Evolutionary conservation across 2,113 vertebrate species (phyloP).

Genomic region (Clupea harengus): DNA sequence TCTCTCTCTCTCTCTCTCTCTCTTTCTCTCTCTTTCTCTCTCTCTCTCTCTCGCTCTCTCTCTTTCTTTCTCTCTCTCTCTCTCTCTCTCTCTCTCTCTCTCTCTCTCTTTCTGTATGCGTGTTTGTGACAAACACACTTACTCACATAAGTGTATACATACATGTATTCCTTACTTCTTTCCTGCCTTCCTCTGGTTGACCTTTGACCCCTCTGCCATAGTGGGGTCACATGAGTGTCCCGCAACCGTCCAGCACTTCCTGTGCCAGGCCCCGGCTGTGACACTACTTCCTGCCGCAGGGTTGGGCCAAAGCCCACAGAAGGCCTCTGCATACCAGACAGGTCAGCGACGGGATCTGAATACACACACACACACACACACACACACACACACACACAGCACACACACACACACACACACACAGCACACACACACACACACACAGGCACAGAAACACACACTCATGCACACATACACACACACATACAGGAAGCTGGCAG

Average conservation of each 20-base stretch:
- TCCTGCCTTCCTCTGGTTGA: background rate
- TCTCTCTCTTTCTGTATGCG: background rate
- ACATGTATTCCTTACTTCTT: background rate
- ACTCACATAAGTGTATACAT: background rate
- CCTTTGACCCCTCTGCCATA: background rate
- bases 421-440: background rate
- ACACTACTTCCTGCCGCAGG: background rate
- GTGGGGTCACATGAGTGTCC: background rate
- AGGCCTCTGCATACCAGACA: background rate
- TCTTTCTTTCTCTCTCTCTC: background rate
- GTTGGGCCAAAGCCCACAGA: background rate
- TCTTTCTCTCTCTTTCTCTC: background rate
- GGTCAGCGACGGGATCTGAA: background rate
- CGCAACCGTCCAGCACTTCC: constrained; percentile 17
- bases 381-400: background rate
- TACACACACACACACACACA: background rate
- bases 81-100: too few relatives aligned
- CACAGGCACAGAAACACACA: background rate
- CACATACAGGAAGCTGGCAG: background rate
- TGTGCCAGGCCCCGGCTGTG: background rate
- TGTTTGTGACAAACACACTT: too few relatives aligned
- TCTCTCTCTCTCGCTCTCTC: background rate
- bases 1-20: background rate
- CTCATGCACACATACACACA: background rate
- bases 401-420: background rate